Evolutionary conservation across 2,113 vertebrate species (phyloP).

Genomic region (Chrysochloris asiatica): DNA sequence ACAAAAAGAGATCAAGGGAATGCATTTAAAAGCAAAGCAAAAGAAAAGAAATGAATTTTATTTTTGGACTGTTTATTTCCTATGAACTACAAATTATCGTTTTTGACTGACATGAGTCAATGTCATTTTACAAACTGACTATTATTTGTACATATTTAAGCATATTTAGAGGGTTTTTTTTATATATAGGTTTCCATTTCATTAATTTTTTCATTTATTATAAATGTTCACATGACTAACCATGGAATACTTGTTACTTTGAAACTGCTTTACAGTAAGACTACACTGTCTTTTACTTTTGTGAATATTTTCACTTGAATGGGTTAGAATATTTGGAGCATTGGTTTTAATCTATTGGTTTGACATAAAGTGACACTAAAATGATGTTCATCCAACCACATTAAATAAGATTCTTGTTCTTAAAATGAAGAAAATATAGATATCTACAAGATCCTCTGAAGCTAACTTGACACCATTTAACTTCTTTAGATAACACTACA

Average conservation of each 20-base stretch:
- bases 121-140: conserved; percentile 17
- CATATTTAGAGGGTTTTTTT: neutral
- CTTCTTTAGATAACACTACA: neutral
- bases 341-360: conserved; percentile 53
- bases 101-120: neutral
- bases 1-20: neutral
- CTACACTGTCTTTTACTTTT: neutral
- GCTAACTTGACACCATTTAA: neutral
- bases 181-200: conserved; percentile 17
- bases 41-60: neutral
- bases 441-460: neutral
- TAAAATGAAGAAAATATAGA: conserved; percentile 49
- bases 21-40: neutral
- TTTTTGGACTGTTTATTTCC: neutral
- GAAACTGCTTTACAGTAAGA: conserved; percentile 12
- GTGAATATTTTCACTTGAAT: conserved; percentile 34
- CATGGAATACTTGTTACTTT: conserved; percentile 13
- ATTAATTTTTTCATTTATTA: conserved; percentile 62
- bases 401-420: conserved; percentile 51
- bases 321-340: conserved; percentile 47
- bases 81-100: neutral
- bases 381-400: conserved; percentile 47
- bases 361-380: conserved; percentile 59
- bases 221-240: conserved; percentile 51
- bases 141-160: conserved; percentile 7